Conservation (phyloP, 2,113 vertebrate species). For the Protobothrops flavoviridis region DNA sequence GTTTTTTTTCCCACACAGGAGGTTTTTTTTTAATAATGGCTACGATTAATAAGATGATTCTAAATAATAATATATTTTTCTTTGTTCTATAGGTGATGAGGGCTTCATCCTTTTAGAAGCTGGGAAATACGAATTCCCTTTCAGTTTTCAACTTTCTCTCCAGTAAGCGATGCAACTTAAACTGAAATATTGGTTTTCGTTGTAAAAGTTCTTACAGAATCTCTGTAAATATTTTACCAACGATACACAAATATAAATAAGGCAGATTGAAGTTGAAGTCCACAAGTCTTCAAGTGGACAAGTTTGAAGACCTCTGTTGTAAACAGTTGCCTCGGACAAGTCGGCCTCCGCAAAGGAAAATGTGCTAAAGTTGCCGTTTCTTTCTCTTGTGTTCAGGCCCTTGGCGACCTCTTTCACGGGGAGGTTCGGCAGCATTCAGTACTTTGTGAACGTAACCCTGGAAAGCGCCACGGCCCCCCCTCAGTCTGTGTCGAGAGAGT, state of each 20-base stretch:
- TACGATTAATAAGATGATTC: slow-evolving; percentile 4
- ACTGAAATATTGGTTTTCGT: not conserved
- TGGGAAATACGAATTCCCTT: slow-evolving; percentile 79
- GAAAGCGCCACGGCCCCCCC: slow-evolving; percentile 70
- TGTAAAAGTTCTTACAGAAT: not conserved
- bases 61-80: slow-evolving; percentile 39
- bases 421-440: slow-evolving; percentile 77
- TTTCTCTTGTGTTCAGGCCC: slow-evolving; percentile 65
- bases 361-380: slow-evolving; percentile 13
- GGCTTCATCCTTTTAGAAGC: slow-evolving; percentile 66
- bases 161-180: slow-evolving; percentile 69
- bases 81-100: slow-evolving; percentile 65
- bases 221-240: not conserved
- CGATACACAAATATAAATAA: not conserved
- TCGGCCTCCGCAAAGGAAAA: not conserved
- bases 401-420: slow-evolving; percentile 80
- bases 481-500: slow-evolving; percentile 72
- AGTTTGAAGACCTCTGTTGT: too few species aligned
- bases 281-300: too few species aligned
- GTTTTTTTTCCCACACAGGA: not conserved
- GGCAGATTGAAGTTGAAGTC: not conserved
- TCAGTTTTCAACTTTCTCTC: slow-evolving; percentile 78
- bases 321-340: not conserved
- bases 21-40: not conserved
- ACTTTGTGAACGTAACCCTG: slow-evolving; percentile 74